Conservation (phyloP, 64 coral and sea anemone genomes). For the Catalaphyllia jardinei region DNA sequence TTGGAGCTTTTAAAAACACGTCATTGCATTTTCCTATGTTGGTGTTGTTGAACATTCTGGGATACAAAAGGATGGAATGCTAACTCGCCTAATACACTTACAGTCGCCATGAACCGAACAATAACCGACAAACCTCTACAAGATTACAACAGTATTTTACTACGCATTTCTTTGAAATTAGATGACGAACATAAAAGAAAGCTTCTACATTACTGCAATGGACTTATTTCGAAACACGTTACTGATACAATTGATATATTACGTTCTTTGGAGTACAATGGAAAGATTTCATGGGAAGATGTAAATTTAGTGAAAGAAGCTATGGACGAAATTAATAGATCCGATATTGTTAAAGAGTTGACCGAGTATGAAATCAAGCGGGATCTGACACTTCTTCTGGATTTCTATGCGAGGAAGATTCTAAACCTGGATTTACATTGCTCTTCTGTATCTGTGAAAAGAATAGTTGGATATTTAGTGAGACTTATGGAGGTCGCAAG, state of each 20-base stretch:
- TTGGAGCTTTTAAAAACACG: not conserved
- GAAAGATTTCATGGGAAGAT: slow-evolving; percentile 31
- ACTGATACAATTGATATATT: not conserved
- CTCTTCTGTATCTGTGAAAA: not conserved
- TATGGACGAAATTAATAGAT: not conserved
- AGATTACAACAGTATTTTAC: not conserved
- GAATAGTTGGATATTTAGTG: not conserved
- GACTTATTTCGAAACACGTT: not conserved
- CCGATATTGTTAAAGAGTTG: slow-evolving; percentile 1
- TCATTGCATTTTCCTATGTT: not conserved
- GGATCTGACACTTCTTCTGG: slow-evolving; percentile 16
- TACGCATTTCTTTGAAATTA: not conserved
- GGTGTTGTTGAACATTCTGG: not conserved
- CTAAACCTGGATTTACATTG: not conserved
- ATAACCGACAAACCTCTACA: not conserved
- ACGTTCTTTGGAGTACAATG: not conserved
- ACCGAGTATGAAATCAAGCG: slow-evolving; percentile 4
- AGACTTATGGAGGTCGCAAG: not conserved
- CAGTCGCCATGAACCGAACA: not conserved
- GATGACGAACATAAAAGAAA: not conserved
- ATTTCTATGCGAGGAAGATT: slow-evolving; percentile 9
- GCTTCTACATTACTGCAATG: not conserved
- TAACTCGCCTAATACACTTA: not conserved
- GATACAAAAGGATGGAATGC: not conserved
- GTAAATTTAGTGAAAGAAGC: slow-evolving; percentile 13